Evolutionary conservation across 2,797 vertebrate species (phyloP).

Genomic region (Masticophis lateralis): DNA sequence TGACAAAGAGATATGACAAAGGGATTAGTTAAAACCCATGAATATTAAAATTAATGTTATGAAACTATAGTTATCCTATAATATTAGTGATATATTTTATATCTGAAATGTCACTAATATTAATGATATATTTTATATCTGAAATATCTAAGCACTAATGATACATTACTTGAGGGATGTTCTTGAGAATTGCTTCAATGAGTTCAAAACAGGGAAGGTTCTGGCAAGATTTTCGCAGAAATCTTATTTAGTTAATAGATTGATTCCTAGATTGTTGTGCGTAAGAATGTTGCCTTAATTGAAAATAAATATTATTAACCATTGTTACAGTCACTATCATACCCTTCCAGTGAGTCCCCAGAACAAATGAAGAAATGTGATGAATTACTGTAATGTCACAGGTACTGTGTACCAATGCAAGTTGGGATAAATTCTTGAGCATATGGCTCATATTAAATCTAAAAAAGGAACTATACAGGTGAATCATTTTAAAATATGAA

Average conservation of each 20-base stretch:
- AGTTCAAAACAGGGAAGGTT: neutral
- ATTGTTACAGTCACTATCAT: neutral
- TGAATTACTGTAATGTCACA: neutral
- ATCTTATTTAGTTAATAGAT: neutral
- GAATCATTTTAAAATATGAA: neutral
- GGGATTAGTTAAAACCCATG: neutral
- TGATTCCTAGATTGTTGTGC: neutral
- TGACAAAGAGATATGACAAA: neutral
- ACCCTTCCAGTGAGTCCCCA: neutral
- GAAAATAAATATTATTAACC: neutral
- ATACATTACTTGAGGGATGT: neutral
- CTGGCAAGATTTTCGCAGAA: neutral
- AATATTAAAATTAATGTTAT: neutral
- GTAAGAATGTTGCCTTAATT: neutral
- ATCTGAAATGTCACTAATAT: neutral
- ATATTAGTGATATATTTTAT: neutral
- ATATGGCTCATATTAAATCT: neutral
- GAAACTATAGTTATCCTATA: neutral
- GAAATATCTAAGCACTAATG: neutral
- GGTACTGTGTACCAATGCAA: neutral
- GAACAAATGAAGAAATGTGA: neutral
- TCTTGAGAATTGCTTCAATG: neutral
- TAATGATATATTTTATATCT: neutral
- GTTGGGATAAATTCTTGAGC: neutral
- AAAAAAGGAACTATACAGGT: neutral